phyloP scores from a whole-genome alignment of 1,140 invertebrate genomes.

The Sminthurides bifidus region DNA sequence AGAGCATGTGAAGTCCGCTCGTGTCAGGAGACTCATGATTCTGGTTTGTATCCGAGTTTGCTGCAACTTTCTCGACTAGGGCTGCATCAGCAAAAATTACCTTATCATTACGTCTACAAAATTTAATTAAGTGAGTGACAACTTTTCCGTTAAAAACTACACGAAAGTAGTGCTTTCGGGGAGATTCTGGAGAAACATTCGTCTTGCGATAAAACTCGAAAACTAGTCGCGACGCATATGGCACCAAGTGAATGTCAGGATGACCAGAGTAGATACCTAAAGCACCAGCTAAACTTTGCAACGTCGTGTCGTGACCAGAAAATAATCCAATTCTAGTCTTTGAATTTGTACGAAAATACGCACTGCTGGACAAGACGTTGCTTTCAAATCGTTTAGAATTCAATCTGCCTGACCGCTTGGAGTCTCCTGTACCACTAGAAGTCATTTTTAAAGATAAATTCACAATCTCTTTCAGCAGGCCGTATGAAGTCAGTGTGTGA shows the following conservation, averaged over 20 bases:
- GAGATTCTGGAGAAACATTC: slow-evolving; percentile 31
- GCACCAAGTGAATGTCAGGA: slow-evolving; percentile 43
- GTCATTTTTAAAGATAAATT: slow-evolving; percentile 29
- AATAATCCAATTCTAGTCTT: slow-evolving; percentile 65
- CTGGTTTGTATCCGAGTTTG: slow-evolving; percentile 32
- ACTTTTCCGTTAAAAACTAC: slow-evolving; percentile 76
- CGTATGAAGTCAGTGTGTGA: slow-evolving; percentile 35
- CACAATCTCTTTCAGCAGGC: slow-evolving; percentile 37
- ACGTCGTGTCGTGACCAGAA: slow-evolving; percentile 79
- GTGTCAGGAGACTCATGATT: slow-evolving; percentile 14
- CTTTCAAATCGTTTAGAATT: too few species aligned
- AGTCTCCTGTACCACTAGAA: too few species aligned
- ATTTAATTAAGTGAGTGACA: slow-evolving; percentile 64
- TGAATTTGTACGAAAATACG: too few species aligned
- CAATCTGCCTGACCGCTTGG: too few species aligned
- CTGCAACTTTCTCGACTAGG: background rate
- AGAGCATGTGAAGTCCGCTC: slow-evolving; percentile 45
- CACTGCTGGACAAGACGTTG: too few species aligned
- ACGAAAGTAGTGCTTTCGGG: slow-evolving; percentile 63
- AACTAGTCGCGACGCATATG: slow-evolving; percentile 71
- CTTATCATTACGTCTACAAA: slow-evolving; percentile 57
- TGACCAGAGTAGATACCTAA: slow-evolving; percentile 54
- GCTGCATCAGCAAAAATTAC: slow-evolving; percentile 18
- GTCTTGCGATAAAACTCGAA: slow-evolving; percentile 51
- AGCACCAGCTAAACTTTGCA: slow-evolving; percentile 66